A percentile compares a stretch with the other conserved stretches of the same genome.
Evolutionary conservation across 2,113 vertebrate genomes (phyloP).

Genomic region (Sylvia atricapilla): DNA sequence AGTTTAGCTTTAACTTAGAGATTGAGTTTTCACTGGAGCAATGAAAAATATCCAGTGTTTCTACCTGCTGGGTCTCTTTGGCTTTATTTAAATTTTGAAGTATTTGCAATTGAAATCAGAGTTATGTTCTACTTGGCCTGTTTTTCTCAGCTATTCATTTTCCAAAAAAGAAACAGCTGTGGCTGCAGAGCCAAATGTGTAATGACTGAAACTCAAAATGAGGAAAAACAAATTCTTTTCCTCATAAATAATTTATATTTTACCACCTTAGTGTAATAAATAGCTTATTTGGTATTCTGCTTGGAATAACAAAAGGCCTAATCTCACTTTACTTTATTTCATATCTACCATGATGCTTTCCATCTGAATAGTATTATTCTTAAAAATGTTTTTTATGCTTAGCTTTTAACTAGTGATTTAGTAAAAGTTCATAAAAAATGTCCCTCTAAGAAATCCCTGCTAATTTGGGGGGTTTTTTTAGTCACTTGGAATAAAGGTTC

Average conservation of each 20-base stretch:
- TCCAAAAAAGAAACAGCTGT: constrained; percentile 10
- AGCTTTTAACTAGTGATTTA: not conserved
- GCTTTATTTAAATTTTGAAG: not conserved
- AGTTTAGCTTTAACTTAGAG: not conserved
- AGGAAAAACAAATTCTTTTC: not conserved
- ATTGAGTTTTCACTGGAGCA: not conserved
- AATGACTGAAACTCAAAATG: not conserved
- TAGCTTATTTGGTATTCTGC: not conserved
- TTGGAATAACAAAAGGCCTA: not conserved
- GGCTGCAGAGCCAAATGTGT: not conserved
- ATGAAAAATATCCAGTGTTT: not conserved
- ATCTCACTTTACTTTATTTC: not conserved
- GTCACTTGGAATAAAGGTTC: not conserved
- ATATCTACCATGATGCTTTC: not conserved
- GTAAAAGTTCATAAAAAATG: not conserved
- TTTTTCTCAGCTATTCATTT: not conserved
- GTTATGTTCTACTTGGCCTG: not conserved
- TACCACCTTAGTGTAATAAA: not conserved
- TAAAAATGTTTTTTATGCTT: not conserved
- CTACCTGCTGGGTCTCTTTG: not conserved
- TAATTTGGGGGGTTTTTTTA: not conserved
- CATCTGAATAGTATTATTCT: not conserved
- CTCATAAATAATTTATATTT: constrained; percentile 42
- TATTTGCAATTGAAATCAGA: constrained; percentile 21
- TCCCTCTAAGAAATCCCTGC: not conserved